These are phyloP conservation scores for Lytechinus variegatus DNA, from an alignment of 35 echinoderm and acorn worm genomes.

Conservation along the genomic window DNA sequence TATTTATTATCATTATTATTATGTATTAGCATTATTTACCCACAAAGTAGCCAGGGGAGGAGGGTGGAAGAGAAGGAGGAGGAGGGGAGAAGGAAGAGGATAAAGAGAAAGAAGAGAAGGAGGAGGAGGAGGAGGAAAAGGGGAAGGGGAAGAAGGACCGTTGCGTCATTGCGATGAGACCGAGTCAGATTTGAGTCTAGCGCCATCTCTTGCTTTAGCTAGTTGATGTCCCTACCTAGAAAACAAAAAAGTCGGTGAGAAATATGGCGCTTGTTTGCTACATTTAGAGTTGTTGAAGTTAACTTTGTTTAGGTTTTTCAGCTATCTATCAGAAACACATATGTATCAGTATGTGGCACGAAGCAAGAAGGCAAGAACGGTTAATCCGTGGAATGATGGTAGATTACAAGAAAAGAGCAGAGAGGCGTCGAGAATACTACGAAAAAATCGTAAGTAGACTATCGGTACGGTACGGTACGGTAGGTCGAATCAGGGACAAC, in stretches of 20 bases:
- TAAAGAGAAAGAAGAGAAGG: not conserved
- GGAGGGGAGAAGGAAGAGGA: not conserved
- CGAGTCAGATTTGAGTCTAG: not conserved
- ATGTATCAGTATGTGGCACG: constrained; percentile 87
- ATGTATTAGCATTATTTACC: too few relatives aligned
- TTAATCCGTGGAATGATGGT: constrained; percentile 98
- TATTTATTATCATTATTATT: too few relatives aligned
- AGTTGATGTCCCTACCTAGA: not conserved
- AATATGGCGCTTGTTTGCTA: too few relatives aligned
- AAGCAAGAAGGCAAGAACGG: constrained; percentile 93
- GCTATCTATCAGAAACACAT: too few relatives aligned
- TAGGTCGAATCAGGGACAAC: too few relatives aligned
- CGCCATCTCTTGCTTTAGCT: not conserved
- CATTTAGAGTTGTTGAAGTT: too few relatives aligned
- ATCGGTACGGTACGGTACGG: too few relatives aligned
- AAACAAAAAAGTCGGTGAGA: too few relatives aligned
- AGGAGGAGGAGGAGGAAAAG: not conserved
- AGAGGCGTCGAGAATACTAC: constrained; percentile 96
- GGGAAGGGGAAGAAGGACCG: too few relatives aligned
- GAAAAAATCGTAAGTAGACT: constrained; percentile 92
- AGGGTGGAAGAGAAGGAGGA: not conserved
- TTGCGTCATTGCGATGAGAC: too few relatives aligned
- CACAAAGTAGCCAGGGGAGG: too few relatives aligned
- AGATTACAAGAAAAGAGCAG: constrained; percentile 96
- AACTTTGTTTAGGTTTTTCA: too few relatives aligned